Percentiles rank a stretch among this genome's conserved stretches.
Conservation (phyloP, 2,888 invertebrate genomes). For the Cheilosia grossa region DNA sequence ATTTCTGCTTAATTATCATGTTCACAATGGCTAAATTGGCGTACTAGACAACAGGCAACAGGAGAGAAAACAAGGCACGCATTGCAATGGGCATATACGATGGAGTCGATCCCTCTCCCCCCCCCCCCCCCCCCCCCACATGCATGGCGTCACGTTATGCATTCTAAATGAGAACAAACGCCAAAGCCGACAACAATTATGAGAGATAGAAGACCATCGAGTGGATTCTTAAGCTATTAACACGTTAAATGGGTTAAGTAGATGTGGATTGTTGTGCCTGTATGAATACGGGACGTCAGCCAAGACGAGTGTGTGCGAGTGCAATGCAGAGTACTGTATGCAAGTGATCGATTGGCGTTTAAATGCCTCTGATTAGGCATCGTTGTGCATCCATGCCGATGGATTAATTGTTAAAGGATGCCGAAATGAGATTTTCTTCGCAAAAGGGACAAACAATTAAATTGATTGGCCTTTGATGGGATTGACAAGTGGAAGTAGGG, state of each 20-base stretch:
- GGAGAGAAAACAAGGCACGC: slow-evolving; percentile 16
- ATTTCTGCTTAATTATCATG: slow-evolving; percentile 73
- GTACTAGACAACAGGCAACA: slow-evolving; percentile 53
- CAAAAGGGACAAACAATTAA: slow-evolving; percentile 15
- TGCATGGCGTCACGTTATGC: slow-evolving; percentile 68
- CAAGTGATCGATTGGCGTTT: slow-evolving; percentile 68
- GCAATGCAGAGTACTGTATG: background rate
- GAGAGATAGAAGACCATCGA: slow-evolving; percentile 25
- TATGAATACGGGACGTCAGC: background rate
- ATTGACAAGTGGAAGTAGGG: slow-evolving; percentile 7
- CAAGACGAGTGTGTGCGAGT: slow-evolving; percentile 12
- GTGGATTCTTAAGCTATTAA: slow-evolving; percentile 66
- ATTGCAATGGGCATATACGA: slow-evolving; percentile 22
- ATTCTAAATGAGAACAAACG: slow-evolving; percentile 73
- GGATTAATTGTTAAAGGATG: slow-evolving; percentile 54
- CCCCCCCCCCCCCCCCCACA: slow-evolving; percentile 7
- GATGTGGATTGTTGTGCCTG: slow-evolving; percentile 15
- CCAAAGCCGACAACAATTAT: slow-evolving; percentile 69
- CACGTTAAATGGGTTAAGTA: slow-evolving; percentile 71
- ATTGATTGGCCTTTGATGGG: slow-evolving; percentile 36
- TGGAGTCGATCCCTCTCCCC: slow-evolving; percentile 20
- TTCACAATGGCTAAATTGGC: slow-evolving; percentile 71
- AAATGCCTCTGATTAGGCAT: slow-evolving; percentile 43
- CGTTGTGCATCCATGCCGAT: slow-evolving; percentile 35
- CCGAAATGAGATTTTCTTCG: slow-evolving; percentile 19